Conservation (phyloP, 2,888 invertebrate species). For the Gnatocerus cornutus region DNA sequence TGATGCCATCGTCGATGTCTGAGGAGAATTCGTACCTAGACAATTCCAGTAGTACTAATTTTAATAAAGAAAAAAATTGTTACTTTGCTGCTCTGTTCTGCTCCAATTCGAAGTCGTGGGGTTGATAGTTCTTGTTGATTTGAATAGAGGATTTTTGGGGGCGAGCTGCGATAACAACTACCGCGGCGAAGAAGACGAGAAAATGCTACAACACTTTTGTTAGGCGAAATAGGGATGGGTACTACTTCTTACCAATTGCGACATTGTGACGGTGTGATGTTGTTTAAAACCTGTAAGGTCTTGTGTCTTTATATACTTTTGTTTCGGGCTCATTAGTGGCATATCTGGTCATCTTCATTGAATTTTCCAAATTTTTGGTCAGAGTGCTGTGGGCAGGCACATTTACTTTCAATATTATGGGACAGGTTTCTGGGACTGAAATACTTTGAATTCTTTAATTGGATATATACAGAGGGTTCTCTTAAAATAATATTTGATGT, state of each 20-base stretch:
- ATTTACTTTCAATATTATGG: no score
- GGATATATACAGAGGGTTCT: no score
- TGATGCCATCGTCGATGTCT: constrained; percentile 72
- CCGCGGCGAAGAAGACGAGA: not conserved
- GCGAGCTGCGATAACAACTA: not conserved
- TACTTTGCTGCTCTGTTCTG: constrained; percentile 45
- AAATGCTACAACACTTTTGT: not conserved
- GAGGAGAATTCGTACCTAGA: constrained; percentile 70
- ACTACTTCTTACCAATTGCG: not conserved
- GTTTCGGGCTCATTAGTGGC: no score
- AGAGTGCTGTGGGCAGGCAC: no score
- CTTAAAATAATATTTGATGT: no score
- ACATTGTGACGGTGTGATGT: not conserved
- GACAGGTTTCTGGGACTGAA: no score
- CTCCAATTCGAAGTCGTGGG: constrained; percentile 33
- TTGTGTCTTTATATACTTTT: no score
- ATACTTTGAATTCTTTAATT: no score
- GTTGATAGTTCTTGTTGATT: constrained; percentile 28
- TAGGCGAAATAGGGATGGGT: not conserved
- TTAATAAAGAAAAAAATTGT: not conserved
- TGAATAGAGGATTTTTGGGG: constrained; percentile 12
- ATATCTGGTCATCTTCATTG: no score
- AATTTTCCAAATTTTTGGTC: no score
- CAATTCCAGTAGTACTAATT: not conserved
- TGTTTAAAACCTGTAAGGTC: no score